Base-by-base conservation (phyloP, 2,797 vertebrate genomes). In the Tolypeutes matacus region DNA sequence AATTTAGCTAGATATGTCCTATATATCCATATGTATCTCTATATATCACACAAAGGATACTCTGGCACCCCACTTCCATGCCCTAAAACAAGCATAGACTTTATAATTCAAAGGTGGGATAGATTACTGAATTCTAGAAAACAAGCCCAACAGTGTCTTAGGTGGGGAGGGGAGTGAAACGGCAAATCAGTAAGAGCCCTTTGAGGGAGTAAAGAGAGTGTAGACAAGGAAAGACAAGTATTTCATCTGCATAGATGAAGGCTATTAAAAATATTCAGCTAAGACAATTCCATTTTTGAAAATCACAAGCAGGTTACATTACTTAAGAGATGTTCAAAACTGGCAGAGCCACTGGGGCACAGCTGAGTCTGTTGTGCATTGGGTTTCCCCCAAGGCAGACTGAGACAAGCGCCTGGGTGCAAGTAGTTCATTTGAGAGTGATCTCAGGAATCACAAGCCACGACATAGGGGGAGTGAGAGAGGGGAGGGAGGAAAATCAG, bases 211-310 rank as follows among this genome's bases (percentile, higher is more conserved):
- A 20, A 95, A 77, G 58, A 58, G 46, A 13, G 2, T 56, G 2
- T 23, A 67, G 75, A 65, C 39, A 46, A 92, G 34, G 86, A 36
- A 65, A 76, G 27, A 46, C 36, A 85, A 89, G 46, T 3, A 36
- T 70, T 81, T 72, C 49, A 51, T 78, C 87, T 85, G 20, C 7
- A 25, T 65, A 25, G 72, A 96, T 75, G 64, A 77, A 94, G 42
- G 31, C 36, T 39, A 42, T 89, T 64, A 67, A 36, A 65, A 84
- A 58, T 89, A 58, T 69, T 87, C 92, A 81, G 17, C n/a, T 77
- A 89, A 56, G 58, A 73, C 64, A 58, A 34, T 69, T 62, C 49
- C 15, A 7, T 78, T 76, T 96, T 90, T 53, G n/a, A 92, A 95
- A 75, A 75, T 27, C n/a, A 15, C 42, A 29, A 93, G 60, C 49